Base-by-base conservation (phyloP, 2,888 invertebrate species). In the Drosophila diplacantha region DNA sequence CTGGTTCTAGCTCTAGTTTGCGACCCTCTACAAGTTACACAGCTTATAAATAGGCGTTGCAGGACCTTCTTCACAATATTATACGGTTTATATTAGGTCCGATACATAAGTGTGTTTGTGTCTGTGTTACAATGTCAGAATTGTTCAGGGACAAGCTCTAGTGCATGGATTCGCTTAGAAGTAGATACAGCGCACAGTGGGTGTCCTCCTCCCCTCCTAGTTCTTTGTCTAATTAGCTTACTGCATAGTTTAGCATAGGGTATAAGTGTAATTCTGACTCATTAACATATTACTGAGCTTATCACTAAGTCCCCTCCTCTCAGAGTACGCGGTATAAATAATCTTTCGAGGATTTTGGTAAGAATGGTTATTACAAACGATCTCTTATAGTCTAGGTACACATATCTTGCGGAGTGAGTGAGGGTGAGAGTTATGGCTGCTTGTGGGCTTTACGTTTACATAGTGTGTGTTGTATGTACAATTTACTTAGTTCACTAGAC, bases 131-230 rank as follows among this genome's bases (percentile, higher is more conserved):
- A 39, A 18, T 37, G 39, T 9, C 34, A 49, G 41, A 29, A 20
- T 31, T 32, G 6, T 26, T 29, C 55, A 11, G 29, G 16, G 57
- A 29, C 58, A 54, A 39, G 56, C 56, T 52, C 56, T 39, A 20
- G 9, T 12, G 8, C 32, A 11, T 31, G 32, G 32, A 31, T 16
- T 49, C 24, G 37, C n/a, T 44, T 32, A 14, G 56, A 53, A 14
- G 68, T 64, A 57, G 39, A 69, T 75, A 76, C 31, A 49, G 37
- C 31, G 12, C 39, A 56, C 51, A 50, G 14, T 24, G 7, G 6
- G 14, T 53, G 14, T n/a, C n/a, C n/a, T 53, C 22, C 22, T 41
- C 26, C 43, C 54, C 5, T 37, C 14, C n/a, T 32, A 26, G 41
- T 20, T 26, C n/a, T n/a, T 49, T 54, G 26, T 26, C 54, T 47